phyloP scores from a whole-genome alignment of 1,140 invertebrate species.

The Cotesia chilonis region DNA sequence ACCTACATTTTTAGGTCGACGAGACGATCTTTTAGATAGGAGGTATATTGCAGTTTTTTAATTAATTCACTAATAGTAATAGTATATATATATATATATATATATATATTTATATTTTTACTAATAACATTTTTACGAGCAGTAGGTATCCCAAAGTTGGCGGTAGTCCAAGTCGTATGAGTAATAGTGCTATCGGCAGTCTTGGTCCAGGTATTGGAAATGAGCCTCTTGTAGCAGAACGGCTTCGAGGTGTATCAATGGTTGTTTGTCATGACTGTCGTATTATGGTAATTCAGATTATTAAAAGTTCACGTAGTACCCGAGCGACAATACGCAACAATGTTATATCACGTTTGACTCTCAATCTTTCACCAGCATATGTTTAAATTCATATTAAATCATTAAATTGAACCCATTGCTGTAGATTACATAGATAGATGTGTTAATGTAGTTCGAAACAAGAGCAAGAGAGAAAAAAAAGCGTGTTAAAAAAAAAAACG shows the following conservation, averaged over 20 bases:
- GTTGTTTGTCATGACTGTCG: slow-evolving; percentile 94
- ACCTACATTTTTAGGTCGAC: slow-evolving; percentile 46
- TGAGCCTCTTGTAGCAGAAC: slow-evolving; percentile 65
- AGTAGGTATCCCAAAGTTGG: slow-evolving; percentile 39
- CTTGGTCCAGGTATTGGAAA: slow-evolving; percentile 41
- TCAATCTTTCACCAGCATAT: slow-evolving; percentile 83
- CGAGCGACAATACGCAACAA: slow-evolving; percentile 81
- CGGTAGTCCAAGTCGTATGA: slow-evolving; percentile 56
- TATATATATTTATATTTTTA: not conserved
- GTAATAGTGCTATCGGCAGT: slow-evolving; percentile 52
- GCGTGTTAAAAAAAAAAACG: not conserved
- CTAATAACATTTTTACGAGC: slow-evolving; percentile 38
- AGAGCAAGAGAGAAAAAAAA: not conserved
- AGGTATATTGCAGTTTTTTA: slow-evolving; percentile 44
- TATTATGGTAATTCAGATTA: slow-evolving; percentile 92
- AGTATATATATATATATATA: not conserved
- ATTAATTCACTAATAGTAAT: not conserved
- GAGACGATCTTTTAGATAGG: slow-evolving; percentile 64
- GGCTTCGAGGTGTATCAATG: slow-evolving; percentile 81
- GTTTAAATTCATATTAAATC: slow-evolving; percentile 45
- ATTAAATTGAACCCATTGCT: slow-evolving; percentile 18
- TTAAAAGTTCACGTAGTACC: slow-evolving; percentile 82
- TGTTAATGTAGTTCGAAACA: not conserved
- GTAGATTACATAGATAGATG: slow-evolving; percentile 13
- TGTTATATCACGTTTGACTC: slow-evolving; percentile 79